These are phyloP conservation scores for Todiramphus chloris DNA, from an alignment of 2,113 vertebrate species.

Conservation along the genomic window DNA sequence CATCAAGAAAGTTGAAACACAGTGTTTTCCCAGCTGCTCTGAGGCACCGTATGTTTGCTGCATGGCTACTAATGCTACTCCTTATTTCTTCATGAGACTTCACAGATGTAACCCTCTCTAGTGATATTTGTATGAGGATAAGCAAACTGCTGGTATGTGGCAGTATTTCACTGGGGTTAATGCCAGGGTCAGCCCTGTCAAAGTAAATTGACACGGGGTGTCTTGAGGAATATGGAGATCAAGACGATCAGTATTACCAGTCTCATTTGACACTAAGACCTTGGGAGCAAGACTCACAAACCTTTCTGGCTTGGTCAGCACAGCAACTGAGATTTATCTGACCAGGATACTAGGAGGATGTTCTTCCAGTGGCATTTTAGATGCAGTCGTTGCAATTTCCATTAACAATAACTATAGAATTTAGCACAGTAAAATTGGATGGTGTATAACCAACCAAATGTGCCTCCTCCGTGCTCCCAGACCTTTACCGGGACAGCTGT, in stretches of 20 bases:
- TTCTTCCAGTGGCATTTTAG: neutral
- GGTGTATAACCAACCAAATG: rapidly evolving
- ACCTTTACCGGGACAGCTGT: neutral
- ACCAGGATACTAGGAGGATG: neutral
- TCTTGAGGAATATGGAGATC: neutral
- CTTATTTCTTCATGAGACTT: slow-evolving; percentile 19
- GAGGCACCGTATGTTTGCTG: slow-evolving; percentile 47
- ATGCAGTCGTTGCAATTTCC: neutral
- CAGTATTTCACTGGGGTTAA: neutral
- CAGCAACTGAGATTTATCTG: neutral
- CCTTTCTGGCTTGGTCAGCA: neutral
- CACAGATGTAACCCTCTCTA: neutral
- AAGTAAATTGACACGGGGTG: neutral
- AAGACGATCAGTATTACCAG: neutral
- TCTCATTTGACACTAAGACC: neutral
- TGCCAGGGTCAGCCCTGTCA: neutral
- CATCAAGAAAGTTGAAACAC: slow-evolving; percentile 61
- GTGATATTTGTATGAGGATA: neutral
- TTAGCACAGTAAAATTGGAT: neutral
- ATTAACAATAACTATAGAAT: neutral
- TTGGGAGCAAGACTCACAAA: neutral
- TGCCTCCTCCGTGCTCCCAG: rapidly evolving
- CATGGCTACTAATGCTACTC: slow-evolving; percentile 38
- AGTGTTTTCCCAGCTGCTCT: slow-evolving; percentile 59
- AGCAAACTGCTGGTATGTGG: neutral